phyloP scores from a whole-genome alignment of 2,797 vertebrate species.

The Otolemur crassicaudatus region DNA sequence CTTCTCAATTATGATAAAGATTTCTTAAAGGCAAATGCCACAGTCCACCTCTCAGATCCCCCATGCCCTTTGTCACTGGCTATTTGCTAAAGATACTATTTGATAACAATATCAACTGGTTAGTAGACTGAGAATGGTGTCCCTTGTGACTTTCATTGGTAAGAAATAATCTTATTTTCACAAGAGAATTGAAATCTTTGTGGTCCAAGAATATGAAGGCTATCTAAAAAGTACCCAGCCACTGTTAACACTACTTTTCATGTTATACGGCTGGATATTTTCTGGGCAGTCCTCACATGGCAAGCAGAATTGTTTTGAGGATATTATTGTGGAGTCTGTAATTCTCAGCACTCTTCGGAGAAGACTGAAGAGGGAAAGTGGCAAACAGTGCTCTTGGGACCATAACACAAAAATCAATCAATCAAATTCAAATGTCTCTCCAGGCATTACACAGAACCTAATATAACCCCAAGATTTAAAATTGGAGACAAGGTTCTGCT shows the following conservation, averaged over 20 bases:
- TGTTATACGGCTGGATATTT: too few species aligned
- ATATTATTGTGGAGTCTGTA: not conserved
- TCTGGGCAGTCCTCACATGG: too few species aligned
- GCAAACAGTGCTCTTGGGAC: constrained; percentile 47
- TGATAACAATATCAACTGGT: not conserved
- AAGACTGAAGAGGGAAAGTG: constrained; percentile 35
- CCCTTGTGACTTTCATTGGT: not conserved
- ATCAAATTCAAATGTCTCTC: constrained; percentile 67
- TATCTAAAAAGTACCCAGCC: too few species aligned
- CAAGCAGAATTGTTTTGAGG: constrained; percentile 45
- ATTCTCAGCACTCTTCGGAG: constrained; percentile 40
- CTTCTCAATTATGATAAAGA: not conserved
- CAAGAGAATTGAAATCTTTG: constrained; percentile 49
- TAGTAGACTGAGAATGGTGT: not conserved
- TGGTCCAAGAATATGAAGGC: constrained; percentile 59
- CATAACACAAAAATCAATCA: constrained; percentile 64
- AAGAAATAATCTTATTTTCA: constrained; percentile 61
- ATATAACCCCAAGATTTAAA: constrained; percentile 17
- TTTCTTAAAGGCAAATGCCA: not conserved
- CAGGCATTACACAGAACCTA: not conserved
- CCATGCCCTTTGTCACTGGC: not conserved
- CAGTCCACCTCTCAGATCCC: not conserved
- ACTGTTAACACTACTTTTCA: too few species aligned
- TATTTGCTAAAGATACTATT: not conserved
- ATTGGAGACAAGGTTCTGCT: not conserved